These are phyloP conservation scores for Rachycentron canadum DNA, from an alignment of 2,797 vertebrate genomes.

Conservation along the genomic window DNA sequence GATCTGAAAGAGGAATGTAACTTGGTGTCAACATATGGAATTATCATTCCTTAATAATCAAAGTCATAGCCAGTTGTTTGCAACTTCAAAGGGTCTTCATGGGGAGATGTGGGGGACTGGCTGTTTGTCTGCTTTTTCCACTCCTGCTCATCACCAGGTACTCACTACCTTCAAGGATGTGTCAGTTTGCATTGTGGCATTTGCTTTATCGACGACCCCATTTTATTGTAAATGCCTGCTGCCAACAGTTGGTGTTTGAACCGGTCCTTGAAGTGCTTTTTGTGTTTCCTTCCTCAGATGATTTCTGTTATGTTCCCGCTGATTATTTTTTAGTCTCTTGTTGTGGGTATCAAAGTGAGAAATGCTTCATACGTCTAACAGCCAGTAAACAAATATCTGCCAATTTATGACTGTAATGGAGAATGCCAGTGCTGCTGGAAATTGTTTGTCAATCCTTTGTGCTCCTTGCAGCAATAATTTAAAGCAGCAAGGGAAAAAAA, in stretches of 20 bases:
- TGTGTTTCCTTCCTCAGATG: background rate
- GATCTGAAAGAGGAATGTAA: constrained; percentile 85
- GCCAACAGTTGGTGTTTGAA: constrained; percentile 56
- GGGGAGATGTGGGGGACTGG: constrained; percentile 8
- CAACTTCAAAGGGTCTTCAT: background rate
- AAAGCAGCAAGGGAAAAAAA: background rate
- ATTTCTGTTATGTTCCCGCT: background rate
- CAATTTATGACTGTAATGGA: constrained; percentile 2
- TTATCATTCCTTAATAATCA: background rate
- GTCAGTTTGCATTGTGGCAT: constrained; percentile 38
- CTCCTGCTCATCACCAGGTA: constrained; percentile 48
- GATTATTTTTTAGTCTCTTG: constrained; percentile 11
- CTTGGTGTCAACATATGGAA: background rate
- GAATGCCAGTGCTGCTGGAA: constrained; percentile 5
- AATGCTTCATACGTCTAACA: constrained; percentile 4
- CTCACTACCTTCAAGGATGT: constrained; percentile 56
- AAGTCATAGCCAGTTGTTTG: background rate
- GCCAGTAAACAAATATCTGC: constrained; percentile 14
- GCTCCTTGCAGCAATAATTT: background rate
- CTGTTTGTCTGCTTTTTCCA: constrained; percentile 30
- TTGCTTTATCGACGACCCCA: constrained; percentile 46
- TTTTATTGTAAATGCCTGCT: constrained; percentile 42
- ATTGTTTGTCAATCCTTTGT: background rate
- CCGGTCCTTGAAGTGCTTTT: constrained; percentile 63
- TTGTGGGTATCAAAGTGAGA: constrained; percentile 2